Evolutionary conservation across 2,113 vertebrate species (phyloP).

Genomic region (Ctenomys sociabilis): DNA sequence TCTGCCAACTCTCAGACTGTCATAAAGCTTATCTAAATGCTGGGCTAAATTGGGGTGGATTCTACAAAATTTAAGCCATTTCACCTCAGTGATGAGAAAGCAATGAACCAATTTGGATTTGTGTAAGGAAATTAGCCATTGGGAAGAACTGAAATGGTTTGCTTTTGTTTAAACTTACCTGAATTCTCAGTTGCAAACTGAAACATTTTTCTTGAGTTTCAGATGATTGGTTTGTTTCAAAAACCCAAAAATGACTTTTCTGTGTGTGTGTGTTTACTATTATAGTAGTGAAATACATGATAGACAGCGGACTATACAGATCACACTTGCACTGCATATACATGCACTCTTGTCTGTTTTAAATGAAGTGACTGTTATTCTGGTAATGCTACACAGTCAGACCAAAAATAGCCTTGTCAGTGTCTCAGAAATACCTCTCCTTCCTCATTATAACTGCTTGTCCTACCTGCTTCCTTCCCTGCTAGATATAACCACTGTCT

Average conservation of each 20-base stretch:
- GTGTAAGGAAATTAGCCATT: background rate
- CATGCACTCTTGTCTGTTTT: background rate
- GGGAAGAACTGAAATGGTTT: constrained; percentile 2
- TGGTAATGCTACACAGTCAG: background rate
- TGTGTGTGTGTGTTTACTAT: background rate
- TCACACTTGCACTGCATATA: background rate
- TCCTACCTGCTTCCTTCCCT: background rate
- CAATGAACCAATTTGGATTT: background rate
- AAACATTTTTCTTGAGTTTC: background rate
- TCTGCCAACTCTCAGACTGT: background rate
- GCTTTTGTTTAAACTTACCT: background rate
- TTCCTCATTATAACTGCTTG: background rate
- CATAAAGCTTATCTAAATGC: background rate
- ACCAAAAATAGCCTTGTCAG: background rate
- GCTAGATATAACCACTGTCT: background rate
- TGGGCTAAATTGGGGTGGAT: background rate
- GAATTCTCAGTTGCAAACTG: background rate
- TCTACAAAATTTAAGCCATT: background rate
- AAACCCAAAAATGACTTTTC: background rate
- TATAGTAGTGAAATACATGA: background rate
- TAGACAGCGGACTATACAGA: background rate
- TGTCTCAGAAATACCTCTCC: background rate
- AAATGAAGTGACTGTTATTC: background rate
- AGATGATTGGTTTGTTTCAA: background rate
- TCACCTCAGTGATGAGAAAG: background rate